These are phyloP conservation scores for Drusus annulatus DNA, from an alignment of 1,140 invertebrate genomes.

Conservation along the genomic window DNA sequence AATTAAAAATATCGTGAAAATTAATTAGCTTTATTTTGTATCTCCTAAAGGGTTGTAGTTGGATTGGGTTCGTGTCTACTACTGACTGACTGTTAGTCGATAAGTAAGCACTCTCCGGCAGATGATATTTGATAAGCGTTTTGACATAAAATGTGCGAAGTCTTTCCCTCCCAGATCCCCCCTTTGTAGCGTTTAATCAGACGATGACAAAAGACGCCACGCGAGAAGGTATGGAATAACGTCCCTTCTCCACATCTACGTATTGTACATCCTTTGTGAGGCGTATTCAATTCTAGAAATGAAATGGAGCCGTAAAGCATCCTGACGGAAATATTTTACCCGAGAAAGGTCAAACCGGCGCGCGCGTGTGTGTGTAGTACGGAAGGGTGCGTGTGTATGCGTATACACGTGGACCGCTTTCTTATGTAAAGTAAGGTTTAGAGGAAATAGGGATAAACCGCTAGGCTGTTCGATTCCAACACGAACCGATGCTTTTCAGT, in stretches of 20 bases:
- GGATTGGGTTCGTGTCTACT: no score
- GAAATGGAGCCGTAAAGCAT: constrained; percentile 44
- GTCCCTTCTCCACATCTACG: constrained; percentile 20
- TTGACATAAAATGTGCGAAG: constrained; percentile 11
- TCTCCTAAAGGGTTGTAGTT: no score
- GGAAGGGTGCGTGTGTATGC: not conserved
- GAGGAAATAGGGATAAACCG: constrained; percentile 24
- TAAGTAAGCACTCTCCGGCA: no score
- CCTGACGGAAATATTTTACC: constrained; percentile 32
- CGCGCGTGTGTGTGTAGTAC: not conserved
- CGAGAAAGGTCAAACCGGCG: constrained; percentile 25
- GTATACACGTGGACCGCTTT: not conserved
- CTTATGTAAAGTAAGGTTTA: constrained; percentile 27
- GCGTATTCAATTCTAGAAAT: constrained; percentile 42
- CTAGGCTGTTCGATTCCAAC: constrained; percentile 17
- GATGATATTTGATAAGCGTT: constrained; percentile 22
- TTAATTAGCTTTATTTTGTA: no score
- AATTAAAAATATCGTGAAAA: no score
- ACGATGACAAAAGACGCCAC: constrained; percentile 38
- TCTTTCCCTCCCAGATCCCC: not conserved
- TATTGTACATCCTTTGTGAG: constrained; percentile 22
- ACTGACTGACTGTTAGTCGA: no score
- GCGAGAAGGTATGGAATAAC: constrained; percentile 32
- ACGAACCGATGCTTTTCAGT: not conserved
- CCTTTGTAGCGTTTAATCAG: constrained; percentile 38